Conservation (phyloP, 2,888 invertebrate genomes). For the Himalopsyche anomala region DNA sequence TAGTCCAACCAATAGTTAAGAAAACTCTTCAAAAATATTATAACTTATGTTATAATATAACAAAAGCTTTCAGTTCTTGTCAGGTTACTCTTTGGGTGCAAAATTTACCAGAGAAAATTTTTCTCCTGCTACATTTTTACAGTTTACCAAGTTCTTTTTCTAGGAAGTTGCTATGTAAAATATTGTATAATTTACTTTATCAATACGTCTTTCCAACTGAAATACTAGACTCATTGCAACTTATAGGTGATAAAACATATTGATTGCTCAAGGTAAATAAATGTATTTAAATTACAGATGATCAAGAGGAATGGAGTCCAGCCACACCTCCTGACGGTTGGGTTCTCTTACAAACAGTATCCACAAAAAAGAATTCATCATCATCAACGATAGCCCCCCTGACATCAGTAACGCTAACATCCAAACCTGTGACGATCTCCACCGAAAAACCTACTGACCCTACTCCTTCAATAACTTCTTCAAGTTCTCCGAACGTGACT, state of each 20-base stretch:
- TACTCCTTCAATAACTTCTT: slow-evolving; percentile 29
- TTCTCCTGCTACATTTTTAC: slow-evolving; percentile 49
- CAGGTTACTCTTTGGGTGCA: too few relatives aligned
- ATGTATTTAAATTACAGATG: slow-evolving; percentile 17
- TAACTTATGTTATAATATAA: too few relatives aligned
- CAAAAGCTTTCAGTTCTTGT: too few relatives aligned
- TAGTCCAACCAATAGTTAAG: too few relatives aligned
- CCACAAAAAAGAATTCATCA: slow-evolving; percentile 65
- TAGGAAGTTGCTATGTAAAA: not conserved
- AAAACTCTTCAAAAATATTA: too few relatives aligned
- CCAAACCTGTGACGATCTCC: slow-evolving; percentile 41
- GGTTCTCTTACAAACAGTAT: slow-evolving; percentile 76
- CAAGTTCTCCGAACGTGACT: slow-evolving; percentile 45
- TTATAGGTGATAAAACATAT: not conserved
- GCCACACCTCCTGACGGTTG: slow-evolving; percentile 82
- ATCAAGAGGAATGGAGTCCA: slow-evolving; percentile 79
- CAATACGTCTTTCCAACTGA: too few relatives aligned
- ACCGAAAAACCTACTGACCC: slow-evolving; percentile 1
- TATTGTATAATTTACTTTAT: too few relatives aligned
- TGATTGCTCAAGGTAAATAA: not conserved
- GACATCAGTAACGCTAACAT: slow-evolving; percentile 64
- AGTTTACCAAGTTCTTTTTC: slow-evolving; percentile 46
- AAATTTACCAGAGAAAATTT: too few relatives aligned
- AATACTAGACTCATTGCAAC: too few relatives aligned
- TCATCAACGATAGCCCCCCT: slow-evolving; percentile 53